Base-by-base conservation (phyloP, 2,797 vertebrate genomes). In the Esox lucius region DNA sequence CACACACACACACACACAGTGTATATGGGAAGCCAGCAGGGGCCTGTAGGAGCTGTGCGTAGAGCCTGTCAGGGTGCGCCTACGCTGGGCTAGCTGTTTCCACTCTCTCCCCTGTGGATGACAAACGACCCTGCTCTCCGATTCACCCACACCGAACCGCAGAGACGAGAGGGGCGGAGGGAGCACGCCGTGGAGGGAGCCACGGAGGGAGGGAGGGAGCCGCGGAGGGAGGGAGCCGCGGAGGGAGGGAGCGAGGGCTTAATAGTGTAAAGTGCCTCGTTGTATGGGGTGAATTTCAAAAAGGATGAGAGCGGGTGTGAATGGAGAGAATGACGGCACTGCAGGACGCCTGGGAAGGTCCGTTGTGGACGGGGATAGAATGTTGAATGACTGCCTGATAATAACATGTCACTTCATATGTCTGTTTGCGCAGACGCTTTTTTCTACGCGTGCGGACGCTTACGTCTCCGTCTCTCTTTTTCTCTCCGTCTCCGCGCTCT, bases 61-160 rank as follows among this genome's bases (percentile, higher is more conserved):
- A 26, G 49, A n/a, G 69, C 49, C 17, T 24, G 15, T 70, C 33
- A 12, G 9, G 79, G 78, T 59, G 86, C 78, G 80, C 81, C 75
- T 81, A 73, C 85, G 87, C 89, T 87, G 87, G 87, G 83, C 66
- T 79, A 77, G 84, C 86, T 80, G 86, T 89, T 90, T 88, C 87
- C 83, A 77, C 72, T 19, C 79, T 77, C 86, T 80, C 81, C 82
- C 85, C 82, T 85, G 83, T 85, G 49, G 86, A 91, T 91, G 91
- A 92, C 88, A 89, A 92, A 91, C 90, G 90, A 91, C 90, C 90
- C 81, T 85, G 86, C 87, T 91, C 86, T 89, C 80, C 35, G 73
- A 80, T 89, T 89, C 87, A 86, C 90, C 89, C 90, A 84, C 76
- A 2, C 70, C 75, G 84, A 85, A 84, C 84, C 80, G 28, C 28